Base-by-base conservation (phyloP, 2,113 vertebrate genomes). In the Corynorhinus townsendii region DNA sequence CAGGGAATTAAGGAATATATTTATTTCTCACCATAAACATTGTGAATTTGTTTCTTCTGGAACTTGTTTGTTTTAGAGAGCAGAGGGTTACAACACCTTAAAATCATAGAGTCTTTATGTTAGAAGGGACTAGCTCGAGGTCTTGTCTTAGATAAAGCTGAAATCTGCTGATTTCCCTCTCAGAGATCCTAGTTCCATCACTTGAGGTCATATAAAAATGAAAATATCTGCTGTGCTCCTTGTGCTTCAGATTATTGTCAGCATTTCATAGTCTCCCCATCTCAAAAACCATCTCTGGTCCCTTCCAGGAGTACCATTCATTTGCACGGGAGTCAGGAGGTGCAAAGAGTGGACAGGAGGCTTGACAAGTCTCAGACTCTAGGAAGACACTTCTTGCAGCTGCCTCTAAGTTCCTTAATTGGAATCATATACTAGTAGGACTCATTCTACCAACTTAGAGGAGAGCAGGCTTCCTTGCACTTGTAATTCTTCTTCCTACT, bases 81-180 rank as follows among this genome's bases (percentile, higher is more conserved):
- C 28, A 91, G 28, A 90, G 33, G 52, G 72, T 91, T 43, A 85
- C 19, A 89, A 64, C 81, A 75, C 56, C 85, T 75, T 93, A 91
- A 88, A 62, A 45, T 52, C 28, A 49, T 28, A 47, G 26, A 33
- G 8, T 45, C 56, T 64, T 81, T 35, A 11, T 71, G 52, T 62
- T 22, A 24, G 59, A 83, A 84, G 47, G 20, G 20, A 83, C 16
- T 62, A 72, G 59, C n/a, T 19, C n/a, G 85, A n/a, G 26, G 52
- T 12, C 62, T 90, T 90, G 43, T 24, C 33, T 76, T 22, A 79
- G 3, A 11, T 16, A 69, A 80, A 89, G 26, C 33, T 56, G 20
- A 86, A 40, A 30, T 49, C 33, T 68, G 8, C 7, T 30, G 64
- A 47, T 85, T 54, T 66, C 64, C 59, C 59, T 49, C 26, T 45